Conservation (phyloP, 2,888 invertebrate genomes). For the Loripinus fragilis region DNA sequence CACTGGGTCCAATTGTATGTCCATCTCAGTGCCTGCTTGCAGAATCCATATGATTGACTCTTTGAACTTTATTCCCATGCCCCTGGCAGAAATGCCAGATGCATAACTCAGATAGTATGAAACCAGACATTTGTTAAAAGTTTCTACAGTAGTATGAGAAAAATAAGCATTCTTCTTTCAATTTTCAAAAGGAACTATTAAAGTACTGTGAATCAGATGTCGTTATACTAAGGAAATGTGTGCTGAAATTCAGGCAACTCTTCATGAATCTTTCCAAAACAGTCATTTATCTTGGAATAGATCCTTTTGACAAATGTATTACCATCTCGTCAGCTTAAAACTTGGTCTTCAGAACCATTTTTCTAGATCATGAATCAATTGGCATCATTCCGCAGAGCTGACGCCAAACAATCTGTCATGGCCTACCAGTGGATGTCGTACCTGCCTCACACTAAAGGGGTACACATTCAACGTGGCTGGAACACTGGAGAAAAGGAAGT, state of each 20-base stretch:
- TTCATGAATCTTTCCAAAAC: constrained; percentile 29
- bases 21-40: constrained; percentile 30
- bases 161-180: constrained; percentile 32
- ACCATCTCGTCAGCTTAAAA: constrained; percentile 41
- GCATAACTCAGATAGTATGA: constrained; percentile 50
- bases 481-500: constrained; percentile 30
- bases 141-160: constrained; percentile 38
- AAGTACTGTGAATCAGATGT: constrained; percentile 39
- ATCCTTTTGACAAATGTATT: constrained; percentile 30
- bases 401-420: constrained; percentile 37
- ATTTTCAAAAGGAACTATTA: constrained; percentile 35
- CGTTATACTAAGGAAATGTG: constrained; percentile 30
- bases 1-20: constrained; percentile 47
- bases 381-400: constrained; percentile 42
- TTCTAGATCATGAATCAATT: constrained; percentile 29
- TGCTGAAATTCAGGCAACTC: constrained; percentile 27
- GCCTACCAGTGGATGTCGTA: constrained; percentile 43
- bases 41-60: constrained; percentile 50
- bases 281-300: constrained; percentile 16
- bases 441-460: neutral
- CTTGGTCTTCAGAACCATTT: constrained; percentile 25
- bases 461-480: constrained; percentile 24
- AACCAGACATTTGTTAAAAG: constrained; percentile 31
- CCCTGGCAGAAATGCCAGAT: constrained; percentile 40
- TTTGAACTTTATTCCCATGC: constrained; percentile 47